Base-by-base conservation (phyloP, 2,113 vertebrate species). In the Oplegnathus fasciatus region DNA sequence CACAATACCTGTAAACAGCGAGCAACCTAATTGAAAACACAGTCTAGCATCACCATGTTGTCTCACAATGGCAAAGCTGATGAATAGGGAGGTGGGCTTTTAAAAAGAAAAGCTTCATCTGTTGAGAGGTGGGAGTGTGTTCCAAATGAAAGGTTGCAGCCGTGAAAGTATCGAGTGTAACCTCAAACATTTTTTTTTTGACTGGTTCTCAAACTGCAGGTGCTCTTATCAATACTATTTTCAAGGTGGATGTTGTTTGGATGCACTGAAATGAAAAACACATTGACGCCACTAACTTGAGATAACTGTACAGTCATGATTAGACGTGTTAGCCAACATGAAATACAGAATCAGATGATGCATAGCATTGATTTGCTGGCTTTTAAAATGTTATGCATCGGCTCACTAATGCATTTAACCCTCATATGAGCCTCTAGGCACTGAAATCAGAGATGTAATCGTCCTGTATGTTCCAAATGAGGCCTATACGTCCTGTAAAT, bases 11-110 rank as follows among this genome's bases (percentile, higher is more conserved):
- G 85, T 94, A 95, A 96, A 93, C 96, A 97, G 95, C 74, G 91
- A 92, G 94, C 61, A 64, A 84, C 95, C 92, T 96, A 96, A 97
- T 97, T 96, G 96, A 96, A 98, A 95, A 96, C 94, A 93, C 89
- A 94, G 94, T 91, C 90, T 77, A 93, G 96, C 95, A 95, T 95
- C 95, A 92, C 93, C 87, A 89, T 94, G 95, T 95, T 95, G 78
- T 83, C 96, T 96, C 95, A 93, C 96, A 95, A 96, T 95, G 94
- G 96, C 94, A 94, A 95, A 93, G 94, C 94, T 81, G 86, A 89
- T 97, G 96, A 97, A 96, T 94, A 96, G 95, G 54, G 93, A 92
- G 95, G 96, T 96, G 89, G 83, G 78, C 52, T 85, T 90, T 83
- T 72, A 80, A 87, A 91, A 48, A 68, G 95, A 96, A 76, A 95